These are phyloP conservation scores for Tiliqua scincoides DNA, from an alignment of 2,113 vertebrate species.

Conservation along the genomic window DNA sequence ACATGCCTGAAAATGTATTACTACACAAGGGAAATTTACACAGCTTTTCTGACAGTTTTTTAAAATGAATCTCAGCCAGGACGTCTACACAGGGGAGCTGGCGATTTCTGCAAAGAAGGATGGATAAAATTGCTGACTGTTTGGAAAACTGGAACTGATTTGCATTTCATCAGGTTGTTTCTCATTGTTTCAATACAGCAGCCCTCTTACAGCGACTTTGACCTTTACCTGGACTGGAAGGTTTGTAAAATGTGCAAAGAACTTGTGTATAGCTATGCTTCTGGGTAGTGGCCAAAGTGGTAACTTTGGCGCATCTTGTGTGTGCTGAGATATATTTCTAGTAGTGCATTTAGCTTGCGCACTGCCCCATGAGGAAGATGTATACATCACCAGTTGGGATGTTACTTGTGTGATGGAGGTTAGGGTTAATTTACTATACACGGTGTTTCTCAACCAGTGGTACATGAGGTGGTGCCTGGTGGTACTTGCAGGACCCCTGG, in stretches of 20 bases:
- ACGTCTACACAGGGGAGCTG: constrained; percentile 1
- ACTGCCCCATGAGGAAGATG: neutral
- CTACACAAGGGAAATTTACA: neutral
- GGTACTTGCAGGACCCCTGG: too few species aligned
- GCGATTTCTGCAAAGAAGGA: neutral
- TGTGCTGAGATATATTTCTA: neutral
- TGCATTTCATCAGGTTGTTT: neutral
- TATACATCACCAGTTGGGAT: neutral
- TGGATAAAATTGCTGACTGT: neutral
- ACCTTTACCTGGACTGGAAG: neutral
- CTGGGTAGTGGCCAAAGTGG: neutral
- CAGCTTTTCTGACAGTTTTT: neutral
- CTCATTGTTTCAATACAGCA: neutral
- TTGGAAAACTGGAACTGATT: neutral
- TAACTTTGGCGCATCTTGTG: neutral
- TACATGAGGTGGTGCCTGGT: too few species aligned
- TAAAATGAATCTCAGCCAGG: neutral
- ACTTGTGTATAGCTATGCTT: neutral
- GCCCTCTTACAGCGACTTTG: neutral
- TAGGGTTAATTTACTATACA: too few species aligned
- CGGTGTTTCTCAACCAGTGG: too few species aligned
- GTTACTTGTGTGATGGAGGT: neutral
- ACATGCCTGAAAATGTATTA: constrained; percentile 33
- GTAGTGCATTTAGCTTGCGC: neutral
- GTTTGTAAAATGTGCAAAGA: neutral